Conservation (phyloP, 2,888 invertebrate species). For the Drosophila suboccidentalis region DNA sequence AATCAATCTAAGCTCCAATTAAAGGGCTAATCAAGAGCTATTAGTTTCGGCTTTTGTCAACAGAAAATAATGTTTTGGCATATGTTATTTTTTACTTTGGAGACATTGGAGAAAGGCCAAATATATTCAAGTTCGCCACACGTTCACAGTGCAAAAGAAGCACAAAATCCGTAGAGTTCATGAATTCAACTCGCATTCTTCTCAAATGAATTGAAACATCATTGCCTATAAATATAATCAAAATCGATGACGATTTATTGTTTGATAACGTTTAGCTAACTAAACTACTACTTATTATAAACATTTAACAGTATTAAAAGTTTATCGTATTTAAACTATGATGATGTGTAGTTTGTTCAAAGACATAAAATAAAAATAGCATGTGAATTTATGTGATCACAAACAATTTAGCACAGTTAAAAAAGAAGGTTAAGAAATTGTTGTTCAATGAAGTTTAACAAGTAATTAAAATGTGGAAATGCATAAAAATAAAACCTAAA, state of each 20-base stretch:
- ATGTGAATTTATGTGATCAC: slow-evolving; percentile 2
- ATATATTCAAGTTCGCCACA: no score
- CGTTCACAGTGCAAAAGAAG: no score
- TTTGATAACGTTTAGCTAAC: slow-evolving; percentile 61
- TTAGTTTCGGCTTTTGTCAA: no score
- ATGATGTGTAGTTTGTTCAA: slow-evolving; percentile 13
- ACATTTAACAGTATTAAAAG: slow-evolving; percentile 71
- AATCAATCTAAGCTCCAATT: no score
- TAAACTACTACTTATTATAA: slow-evolving; percentile 56
- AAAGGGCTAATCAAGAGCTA: no score
- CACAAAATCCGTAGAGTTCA: no score
- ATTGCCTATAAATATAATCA: slow-evolving; percentile 22
- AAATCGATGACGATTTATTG: slow-evolving; percentile 68
- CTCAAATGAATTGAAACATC: not conserved
- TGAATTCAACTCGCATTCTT: no score
- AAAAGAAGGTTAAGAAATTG: slow-evolving; percentile 1
- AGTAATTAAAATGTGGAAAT: slow-evolving; percentile 6
- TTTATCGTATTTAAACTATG: slow-evolving; percentile 21
- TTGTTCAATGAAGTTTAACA: slow-evolving; percentile 23
- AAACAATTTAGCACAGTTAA: slow-evolving; percentile 1
- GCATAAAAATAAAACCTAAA: slow-evolving; percentile 5
- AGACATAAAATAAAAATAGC: not conserved
- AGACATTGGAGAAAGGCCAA: no score
- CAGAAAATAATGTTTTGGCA: no score
- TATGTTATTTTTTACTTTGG: no score